phyloP scores from a whole-genome alignment of 2,113 vertebrate species.

The Parus major region DNA sequence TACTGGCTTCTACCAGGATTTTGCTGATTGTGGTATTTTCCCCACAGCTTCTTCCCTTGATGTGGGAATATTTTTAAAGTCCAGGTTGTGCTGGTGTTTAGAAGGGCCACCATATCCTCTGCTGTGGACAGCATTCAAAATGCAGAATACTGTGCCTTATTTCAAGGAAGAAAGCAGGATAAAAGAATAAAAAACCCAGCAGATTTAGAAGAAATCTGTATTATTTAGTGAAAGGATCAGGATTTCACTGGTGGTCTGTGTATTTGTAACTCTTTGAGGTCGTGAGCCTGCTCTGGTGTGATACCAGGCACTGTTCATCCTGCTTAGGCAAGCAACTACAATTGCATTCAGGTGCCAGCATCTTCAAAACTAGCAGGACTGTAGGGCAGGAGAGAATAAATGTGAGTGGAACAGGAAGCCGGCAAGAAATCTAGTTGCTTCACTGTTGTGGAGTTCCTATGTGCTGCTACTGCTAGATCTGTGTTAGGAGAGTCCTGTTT shows the following conservation, averaged over 20 bases:
- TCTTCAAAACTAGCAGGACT: neutral
- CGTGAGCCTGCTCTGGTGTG: neutral
- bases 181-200: neutral
- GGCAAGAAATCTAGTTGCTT: accelerated
- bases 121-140: neutral
- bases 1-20: neutral
- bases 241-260: neutral
- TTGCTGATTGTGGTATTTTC: neutral
- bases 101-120: neutral
- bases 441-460: accelerated
- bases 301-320: neutral
- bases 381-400: accelerated
- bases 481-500: neutral
- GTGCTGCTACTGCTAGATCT: accelerated
- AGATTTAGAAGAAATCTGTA: neutral
- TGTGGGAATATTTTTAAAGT: neutral
- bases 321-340: neutral
- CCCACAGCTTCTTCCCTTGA: neutral
- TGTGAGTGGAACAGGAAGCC: neutral
- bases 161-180: neutral
- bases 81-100: neutral
- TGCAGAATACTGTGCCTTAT: neutral
- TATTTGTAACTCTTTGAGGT: neutral
- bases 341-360: neutral
- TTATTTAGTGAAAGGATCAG: neutral